These are phyloP conservation scores for Capromys pilorides DNA, from an alignment of 2,797 vertebrate species.

Conservation along the genomic window DNA sequence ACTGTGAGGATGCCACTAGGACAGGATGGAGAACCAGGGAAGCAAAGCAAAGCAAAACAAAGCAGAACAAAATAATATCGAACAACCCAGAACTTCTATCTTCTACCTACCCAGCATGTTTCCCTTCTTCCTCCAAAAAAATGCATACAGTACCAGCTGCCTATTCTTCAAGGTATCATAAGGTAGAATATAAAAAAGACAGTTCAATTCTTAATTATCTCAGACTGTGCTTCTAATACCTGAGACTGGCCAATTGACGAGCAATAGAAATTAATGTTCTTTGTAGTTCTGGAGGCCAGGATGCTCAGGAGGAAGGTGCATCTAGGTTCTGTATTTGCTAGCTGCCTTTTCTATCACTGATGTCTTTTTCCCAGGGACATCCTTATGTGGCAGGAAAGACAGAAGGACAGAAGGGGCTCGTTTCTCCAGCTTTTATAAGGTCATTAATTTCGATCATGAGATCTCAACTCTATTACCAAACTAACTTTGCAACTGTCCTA, in stretches of 20 bases:
- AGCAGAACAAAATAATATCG: neutral
- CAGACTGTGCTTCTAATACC: neutral
- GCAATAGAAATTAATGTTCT: neutral
- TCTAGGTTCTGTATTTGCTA: fast-evolving
- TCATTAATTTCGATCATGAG: neutral
- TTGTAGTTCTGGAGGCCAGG: neutral
- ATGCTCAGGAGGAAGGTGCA: neutral
- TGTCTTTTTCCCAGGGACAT: neutral
- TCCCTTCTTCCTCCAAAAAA: fast-evolving
- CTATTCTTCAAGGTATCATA: neutral
- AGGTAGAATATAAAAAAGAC: neutral
- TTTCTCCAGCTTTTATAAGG: neutral
- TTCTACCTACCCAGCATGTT: neutral
- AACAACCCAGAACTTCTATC: neutral
- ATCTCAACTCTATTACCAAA: neutral
- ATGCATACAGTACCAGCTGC: neutral
- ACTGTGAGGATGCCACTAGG: neutral
- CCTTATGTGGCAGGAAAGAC: neutral
- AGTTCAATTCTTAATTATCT: neutral
- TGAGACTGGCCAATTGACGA: neutral
- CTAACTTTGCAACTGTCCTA: too few species aligned
- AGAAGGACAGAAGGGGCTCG: neutral
- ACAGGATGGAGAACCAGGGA: neutral
- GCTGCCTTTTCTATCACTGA: neutral
- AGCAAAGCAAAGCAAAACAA: neutral